phyloP scores from a whole-genome alignment of 2,797 vertebrate genomes.

The Schizopygopsis pylzovi region DNA sequence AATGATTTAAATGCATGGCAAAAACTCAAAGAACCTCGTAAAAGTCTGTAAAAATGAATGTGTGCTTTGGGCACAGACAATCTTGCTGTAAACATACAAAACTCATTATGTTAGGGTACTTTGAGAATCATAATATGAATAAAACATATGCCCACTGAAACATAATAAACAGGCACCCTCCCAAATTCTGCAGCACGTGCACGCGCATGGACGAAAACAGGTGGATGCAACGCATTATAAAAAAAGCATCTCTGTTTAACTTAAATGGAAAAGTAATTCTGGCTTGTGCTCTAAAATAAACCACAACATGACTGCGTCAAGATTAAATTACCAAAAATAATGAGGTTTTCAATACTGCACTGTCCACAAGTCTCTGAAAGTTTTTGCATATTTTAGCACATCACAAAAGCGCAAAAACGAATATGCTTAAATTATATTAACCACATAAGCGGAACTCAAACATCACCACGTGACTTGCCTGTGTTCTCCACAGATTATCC shows the following conservation, averaged over 20 bases:
- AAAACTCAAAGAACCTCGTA: background rate
- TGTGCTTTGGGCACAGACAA: background rate
- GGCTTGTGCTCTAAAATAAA: background rate
- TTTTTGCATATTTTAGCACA: background rate
- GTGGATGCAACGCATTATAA: conserved; percentile 1
- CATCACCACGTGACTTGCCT: background rate
- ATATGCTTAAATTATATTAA: background rate
- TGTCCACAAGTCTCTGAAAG: background rate
- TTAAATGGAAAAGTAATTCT: conserved; percentile 23
- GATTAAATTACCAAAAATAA: too few species aligned
- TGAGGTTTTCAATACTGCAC: background rate
- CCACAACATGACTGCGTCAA: background rate
- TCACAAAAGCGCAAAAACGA: background rate
- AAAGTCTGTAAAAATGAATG: background rate
- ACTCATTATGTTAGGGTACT: background rate
- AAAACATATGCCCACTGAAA: background rate
- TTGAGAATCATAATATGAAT: background rate
- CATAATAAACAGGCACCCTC: conserved; percentile 19
- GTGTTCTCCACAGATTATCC: background rate
- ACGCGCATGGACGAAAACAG: background rate
- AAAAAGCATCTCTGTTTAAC: background rate
- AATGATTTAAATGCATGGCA: background rate
- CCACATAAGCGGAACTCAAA: background rate
- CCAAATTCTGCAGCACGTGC: conserved; percentile 42
- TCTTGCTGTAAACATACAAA: background rate